Conservation (phyloP, 2,888 invertebrate genomes). For the Macroteleia sp. region DNA sequence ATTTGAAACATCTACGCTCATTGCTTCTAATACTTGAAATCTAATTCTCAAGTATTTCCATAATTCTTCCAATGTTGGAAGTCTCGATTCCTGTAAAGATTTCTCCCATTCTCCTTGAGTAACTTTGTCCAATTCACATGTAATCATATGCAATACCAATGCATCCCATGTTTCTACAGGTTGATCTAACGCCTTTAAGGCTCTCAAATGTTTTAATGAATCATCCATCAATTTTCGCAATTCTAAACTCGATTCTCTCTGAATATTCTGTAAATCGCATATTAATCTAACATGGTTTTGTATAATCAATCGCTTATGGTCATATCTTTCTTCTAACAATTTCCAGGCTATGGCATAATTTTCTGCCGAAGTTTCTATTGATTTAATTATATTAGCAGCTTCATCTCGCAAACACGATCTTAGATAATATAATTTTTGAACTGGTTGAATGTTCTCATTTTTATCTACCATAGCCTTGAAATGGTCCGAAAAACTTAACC, state of each 20-base stretch:
- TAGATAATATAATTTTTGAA: constrained; percentile 56
- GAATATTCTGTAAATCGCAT: constrained; percentile 26
- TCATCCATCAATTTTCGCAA: constrained; percentile 16
- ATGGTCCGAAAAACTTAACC: constrained; percentile 44
- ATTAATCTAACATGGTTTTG: constrained; percentile 44
- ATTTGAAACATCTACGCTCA: background rate
- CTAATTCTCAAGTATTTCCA: constrained; percentile 23
- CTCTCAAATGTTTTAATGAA: constrained; percentile 21
- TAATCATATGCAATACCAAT: constrained; percentile 14
- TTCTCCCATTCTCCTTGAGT: constrained; percentile 31
- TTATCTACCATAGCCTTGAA: constrained; percentile 54
- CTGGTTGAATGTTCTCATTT: constrained; percentile 41
- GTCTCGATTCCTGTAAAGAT: background rate
- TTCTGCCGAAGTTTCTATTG: background rate
- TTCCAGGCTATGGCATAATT: background rate
- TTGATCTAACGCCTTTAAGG: constrained; percentile 4
- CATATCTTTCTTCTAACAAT: background rate
- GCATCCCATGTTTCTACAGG: constrained; percentile 15
- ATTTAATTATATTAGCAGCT: constrained; percentile 4
- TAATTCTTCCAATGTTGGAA: constrained; percentile 7
- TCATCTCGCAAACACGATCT: constrained; percentile 6
- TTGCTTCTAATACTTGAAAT: constrained; percentile 12
- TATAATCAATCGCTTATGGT: constrained; percentile 32
- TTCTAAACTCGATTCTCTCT: constrained; percentile 22
- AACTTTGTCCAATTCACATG: constrained; percentile 10